A percentile compares a stretch with the other conserved stretches of the same genome.
Evolutionary conservation across 2,888 invertebrate genomes (phyloP).

Genomic region (Schrankia costaestrigalis): DNA sequence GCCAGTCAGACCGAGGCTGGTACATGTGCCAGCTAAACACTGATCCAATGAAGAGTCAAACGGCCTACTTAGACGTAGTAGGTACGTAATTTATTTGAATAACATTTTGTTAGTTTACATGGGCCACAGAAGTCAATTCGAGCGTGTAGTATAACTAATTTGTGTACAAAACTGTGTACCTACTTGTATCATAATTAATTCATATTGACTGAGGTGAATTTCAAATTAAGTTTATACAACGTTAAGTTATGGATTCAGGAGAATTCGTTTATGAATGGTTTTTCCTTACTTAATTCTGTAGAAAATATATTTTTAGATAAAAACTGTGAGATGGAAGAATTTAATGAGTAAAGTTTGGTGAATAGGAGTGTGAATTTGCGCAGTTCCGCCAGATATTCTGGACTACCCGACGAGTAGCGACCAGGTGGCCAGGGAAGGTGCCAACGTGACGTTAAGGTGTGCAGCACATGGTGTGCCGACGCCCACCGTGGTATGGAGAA

Average conservation of each 20-base stretch:
- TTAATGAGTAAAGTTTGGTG: slow-evolving; percentile 5
- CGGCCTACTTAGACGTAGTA: slow-evolving; percentile 92
- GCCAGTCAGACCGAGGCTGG: slow-evolving; percentile 92
- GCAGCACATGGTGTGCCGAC: slow-evolving; percentile 93
- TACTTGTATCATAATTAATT: slow-evolving; percentile 34
- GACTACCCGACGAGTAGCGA: slow-evolving; percentile 93
- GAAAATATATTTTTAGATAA: not conserved
- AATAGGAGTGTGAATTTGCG: slow-evolving; percentile 22
- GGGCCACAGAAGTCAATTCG: slow-evolving; percentile 7
- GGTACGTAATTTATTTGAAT: slow-evolving; percentile 80
- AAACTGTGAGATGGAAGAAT: not conserved
- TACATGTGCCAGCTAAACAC: slow-evolving; percentile 97
- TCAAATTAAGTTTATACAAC: slow-evolving; percentile 28
- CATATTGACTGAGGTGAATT: slow-evolving; percentile 29
- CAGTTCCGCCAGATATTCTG: slow-evolving; percentile 92
- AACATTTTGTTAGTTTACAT: slow-evolving; percentile 15
- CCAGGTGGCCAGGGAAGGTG: slow-evolving; percentile 91
- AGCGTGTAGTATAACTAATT: slow-evolving; percentile 26
- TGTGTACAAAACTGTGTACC: slow-evolving; percentile 18
- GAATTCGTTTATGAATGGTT: slow-evolving; percentile 1
- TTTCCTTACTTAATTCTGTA: not conserved
- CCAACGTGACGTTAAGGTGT: slow-evolving; percentile 91
- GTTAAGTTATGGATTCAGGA: slow-evolving; percentile 12
- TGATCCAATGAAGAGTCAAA: slow-evolving; percentile 95
- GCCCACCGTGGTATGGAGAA: slow-evolving; percentile 92